Base-by-base conservation (phyloP, 2,113 vertebrate species). In the Percopsis transmontana region DNA sequence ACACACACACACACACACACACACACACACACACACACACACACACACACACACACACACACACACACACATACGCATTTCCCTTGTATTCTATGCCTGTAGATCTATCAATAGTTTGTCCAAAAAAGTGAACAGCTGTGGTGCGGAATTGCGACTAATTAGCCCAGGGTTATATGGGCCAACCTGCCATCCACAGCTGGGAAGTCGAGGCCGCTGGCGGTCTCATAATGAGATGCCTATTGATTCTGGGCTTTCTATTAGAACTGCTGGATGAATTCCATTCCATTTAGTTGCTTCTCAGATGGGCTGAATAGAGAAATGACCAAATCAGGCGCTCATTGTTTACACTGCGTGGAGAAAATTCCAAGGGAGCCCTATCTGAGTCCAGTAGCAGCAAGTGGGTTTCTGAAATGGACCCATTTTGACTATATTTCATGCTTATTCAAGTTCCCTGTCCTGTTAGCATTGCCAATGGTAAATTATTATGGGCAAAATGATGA, bases 211-310 rank as follows among this genome's bases (percentile, higher is more conserved):
- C 76, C 74, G 55, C 63, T 54, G 42, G 80, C 38, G 42, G 61
- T 72, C 80, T 78, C 74, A 74, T 86, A 87, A 89, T 85, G 80
- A 87, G 78, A 68, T 54, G 18, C 55, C 77, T 80, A 87, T 89
- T 86, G 82, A 87, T 88, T 87, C 72, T 69, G 58, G 66, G 72
- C 68, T 88, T 85, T 80, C 77, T 73, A 87, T 84, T 73, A 84
- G 76, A 85, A 74, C 76, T 84, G 55, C 84, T 81, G 79, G 81
- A 84, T 76, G 71, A 78, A 81, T 87, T 87, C 79, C 77, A 89
- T 87, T 82, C 83, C 53, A 72, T 81, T 82, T 84, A 70, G 74
- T 72, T 52, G 58, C 62, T 76, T 71, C 67, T 82, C 67, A 75
- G 58, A 75, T 68, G 65, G 77, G 52, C 69, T 19, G 51, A 72